Conservation (phyloP, 2,797 vertebrate genomes). For the Benthosema pterotum region DNA sequence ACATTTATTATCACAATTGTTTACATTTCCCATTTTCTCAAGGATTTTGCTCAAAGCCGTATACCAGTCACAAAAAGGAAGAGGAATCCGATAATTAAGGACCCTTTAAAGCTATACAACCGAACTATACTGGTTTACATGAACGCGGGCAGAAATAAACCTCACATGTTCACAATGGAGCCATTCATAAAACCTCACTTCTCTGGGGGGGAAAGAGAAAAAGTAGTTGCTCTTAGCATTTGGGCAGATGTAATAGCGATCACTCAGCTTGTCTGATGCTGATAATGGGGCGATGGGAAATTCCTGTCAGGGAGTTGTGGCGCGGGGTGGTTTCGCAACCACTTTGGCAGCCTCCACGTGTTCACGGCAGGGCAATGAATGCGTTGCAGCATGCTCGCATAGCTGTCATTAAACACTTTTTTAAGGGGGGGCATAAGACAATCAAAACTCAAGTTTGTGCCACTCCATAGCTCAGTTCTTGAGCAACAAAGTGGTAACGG, state of each 20-base stretch:
- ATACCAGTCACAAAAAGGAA: slow-evolving; percentile 62
- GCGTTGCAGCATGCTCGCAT: slow-evolving; percentile 79
- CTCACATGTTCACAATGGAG: slow-evolving; percentile 76
- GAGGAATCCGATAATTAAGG: slow-evolving; percentile 81
- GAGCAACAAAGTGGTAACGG: slow-evolving; percentile 52
- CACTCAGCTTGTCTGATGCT: slow-evolving; percentile 87
- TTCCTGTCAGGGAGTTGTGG: slow-evolving; percentile 82
- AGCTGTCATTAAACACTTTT: slow-evolving; percentile 83
- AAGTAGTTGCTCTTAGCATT: slow-evolving; percentile 81
- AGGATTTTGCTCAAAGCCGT: slow-evolving; percentile 60
- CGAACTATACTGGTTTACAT: slow-evolving; percentile 72
- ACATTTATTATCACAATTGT: no score
- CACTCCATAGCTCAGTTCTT: slow-evolving; percentile 46
- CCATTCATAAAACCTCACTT: slow-evolving; percentile 78
- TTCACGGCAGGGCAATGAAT: slow-evolving; percentile 78
- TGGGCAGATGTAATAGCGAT: slow-evolving; percentile 86
- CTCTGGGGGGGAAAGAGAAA: slow-evolving; percentile 61
- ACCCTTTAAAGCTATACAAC: slow-evolving; percentile 71
- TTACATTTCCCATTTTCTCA: slow-evolving; percentile 1
- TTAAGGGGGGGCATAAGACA: slow-evolving; percentile 51
- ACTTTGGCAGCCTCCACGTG: slow-evolving; percentile 74
- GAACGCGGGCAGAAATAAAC: slow-evolving; percentile 65
- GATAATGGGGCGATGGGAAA: slow-evolving; percentile 87
- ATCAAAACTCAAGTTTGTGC: slow-evolving; percentile 71
- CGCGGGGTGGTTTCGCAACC: slow-evolving; percentile 79